Evolutionary conservation across 2,888 invertebrate genomes (phyloP).

Genomic region (Ormia ochracea): DNA sequence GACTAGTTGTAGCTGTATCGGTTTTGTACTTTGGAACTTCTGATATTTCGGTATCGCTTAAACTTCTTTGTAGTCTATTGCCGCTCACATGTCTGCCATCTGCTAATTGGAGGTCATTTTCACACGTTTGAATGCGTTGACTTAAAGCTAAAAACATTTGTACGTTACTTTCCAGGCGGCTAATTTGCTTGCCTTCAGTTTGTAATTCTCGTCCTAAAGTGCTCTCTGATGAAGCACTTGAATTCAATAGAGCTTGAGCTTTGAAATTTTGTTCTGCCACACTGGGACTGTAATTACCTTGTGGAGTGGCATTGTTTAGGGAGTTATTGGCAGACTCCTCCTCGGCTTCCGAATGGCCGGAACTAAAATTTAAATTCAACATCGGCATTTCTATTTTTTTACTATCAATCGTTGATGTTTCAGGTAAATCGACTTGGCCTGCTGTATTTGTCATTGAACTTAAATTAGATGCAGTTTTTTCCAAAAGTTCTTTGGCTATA

Average conservation of each 20-base stretch:
- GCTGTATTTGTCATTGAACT: constrained; percentile 41
- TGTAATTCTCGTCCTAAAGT: constrained; percentile 2
- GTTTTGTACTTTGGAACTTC: constrained; percentile 51
- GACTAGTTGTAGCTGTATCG: constrained; percentile 47
- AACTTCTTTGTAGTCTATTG: constrained; percentile 59
- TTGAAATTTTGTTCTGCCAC: constrained; percentile 65
- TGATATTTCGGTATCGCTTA: constrained; percentile 64
- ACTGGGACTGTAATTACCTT: constrained; percentile 66
- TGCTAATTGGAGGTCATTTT: background rate
- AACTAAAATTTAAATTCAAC: constrained; percentile 69
- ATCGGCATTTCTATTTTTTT: constrained; percentile 63
- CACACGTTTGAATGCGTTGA: constrained; percentile 38
- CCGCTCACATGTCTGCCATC: background rate
- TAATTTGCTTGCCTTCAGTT: constrained; percentile 23
- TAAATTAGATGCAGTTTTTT: constrained; percentile 61
- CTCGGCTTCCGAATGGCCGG: constrained; percentile 66
- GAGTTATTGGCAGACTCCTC: constrained; percentile 51
- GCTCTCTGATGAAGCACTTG: constrained; percentile 37
- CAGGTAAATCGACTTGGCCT: background rate
- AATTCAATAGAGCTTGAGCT: constrained; percentile 28
- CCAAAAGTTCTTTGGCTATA: constrained; percentile 66
- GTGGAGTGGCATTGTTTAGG: constrained; percentile 37
- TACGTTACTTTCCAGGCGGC: constrained; percentile 60
- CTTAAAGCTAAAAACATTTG: constrained; percentile 63
- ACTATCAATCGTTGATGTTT: background rate